Base-by-base conservation (phyloP, 2,113 vertebrate genomes). In the Riparia riparia region DNA sequence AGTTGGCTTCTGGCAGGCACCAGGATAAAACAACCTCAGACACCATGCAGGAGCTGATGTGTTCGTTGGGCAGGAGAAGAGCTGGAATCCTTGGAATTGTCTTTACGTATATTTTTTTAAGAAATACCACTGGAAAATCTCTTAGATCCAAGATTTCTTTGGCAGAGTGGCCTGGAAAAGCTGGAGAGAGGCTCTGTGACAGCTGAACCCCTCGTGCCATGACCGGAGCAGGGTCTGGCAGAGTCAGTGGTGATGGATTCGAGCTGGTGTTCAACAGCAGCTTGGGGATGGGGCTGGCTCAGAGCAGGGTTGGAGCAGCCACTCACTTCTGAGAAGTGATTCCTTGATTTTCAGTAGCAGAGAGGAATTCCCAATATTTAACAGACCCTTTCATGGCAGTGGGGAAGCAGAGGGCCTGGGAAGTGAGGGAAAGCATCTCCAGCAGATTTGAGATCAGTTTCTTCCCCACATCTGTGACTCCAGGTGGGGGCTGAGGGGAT, bases 101-200 rank as follows among this genome's bases (percentile, higher is more conserved):
- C 64, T 70, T 61, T 54, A 66, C 26, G 32, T 34, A 7, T 17
- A 44, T 37, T 54, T 60, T 66, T 45, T 51, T 15, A 53, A 58
- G n/a, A 39, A 74, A 66, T 74, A 20, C 2, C 47, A 39, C 45
- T 49, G 22, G 88, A 66, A 73, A 42, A 12, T 54, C 66, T 63
- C 92, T 60, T 56, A 50, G 57, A 89, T 41, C 74, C 86, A 94
- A 66, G 61, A 71, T 95, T 92, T 89, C 76, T 96, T 82, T 95
- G 82, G 79, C 47, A 76, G 44, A 41, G 34, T 47, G 82, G 80
- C 37, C 65, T 85, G 82, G 54, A 94, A 90, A 91, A 73, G 57
- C 51, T 39, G 41, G 78, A 97, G 93, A 85, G 92, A 88, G 80
- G 21, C 71, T 79, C 91, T 97, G 68, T 91, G 39, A 6, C 9